These are phyloP conservation scores for Pholis gunnellus DNA, from an alignment of 2,113 vertebrate species.

Conservation along the genomic window DNA sequence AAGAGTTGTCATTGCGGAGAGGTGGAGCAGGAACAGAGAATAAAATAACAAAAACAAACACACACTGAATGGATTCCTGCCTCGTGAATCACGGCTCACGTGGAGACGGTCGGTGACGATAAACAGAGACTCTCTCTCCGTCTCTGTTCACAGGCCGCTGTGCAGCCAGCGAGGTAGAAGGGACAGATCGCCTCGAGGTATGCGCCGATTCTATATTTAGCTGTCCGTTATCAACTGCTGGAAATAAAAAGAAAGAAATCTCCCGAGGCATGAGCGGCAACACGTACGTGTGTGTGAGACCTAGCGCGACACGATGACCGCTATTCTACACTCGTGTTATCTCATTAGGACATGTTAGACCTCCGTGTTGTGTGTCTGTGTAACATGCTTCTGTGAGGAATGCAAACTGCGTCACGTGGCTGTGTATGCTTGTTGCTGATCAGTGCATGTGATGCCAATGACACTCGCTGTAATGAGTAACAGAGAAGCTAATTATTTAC, in stretches of 20 bases:
- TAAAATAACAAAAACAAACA: not conserved
- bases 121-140: slow-evolving; percentile 48
- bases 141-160: slow-evolving; percentile 52
- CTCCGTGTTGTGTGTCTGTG: slow-evolving; percentile 14
- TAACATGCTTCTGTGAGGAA: slow-evolving; percentile 29
- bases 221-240: slow-evolving; percentile 14
- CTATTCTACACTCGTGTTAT: not conserved
- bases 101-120: slow-evolving; percentile 52
- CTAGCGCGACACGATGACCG: slow-evolving; percentile 7
- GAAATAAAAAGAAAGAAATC: slow-evolving; percentile 25
- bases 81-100: slow-evolving; percentile 71
- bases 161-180: not conserved
- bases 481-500: slow-evolving; percentile 64
- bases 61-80: slow-evolving; percentile 36
- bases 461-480: slow-evolving; percentile 61
- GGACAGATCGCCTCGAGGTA: slow-evolving; percentile 21
- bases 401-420: slow-evolving; percentile 31
- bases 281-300: not conserved
- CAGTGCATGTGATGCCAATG: slow-evolving; percentile 22
- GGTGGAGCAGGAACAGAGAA: slow-evolving; percentile 37
- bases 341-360: slow-evolving; percentile 6
- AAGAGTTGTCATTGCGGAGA: slow-evolving; percentile 37
- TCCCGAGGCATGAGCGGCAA: slow-evolving; percentile 20
- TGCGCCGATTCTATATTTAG: slow-evolving; percentile 58
- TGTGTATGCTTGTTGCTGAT: slow-evolving; percentile 16